Base-by-base conservation (phyloP, 2,888 invertebrate species). In the Alviniconcha strummeri region DNA sequence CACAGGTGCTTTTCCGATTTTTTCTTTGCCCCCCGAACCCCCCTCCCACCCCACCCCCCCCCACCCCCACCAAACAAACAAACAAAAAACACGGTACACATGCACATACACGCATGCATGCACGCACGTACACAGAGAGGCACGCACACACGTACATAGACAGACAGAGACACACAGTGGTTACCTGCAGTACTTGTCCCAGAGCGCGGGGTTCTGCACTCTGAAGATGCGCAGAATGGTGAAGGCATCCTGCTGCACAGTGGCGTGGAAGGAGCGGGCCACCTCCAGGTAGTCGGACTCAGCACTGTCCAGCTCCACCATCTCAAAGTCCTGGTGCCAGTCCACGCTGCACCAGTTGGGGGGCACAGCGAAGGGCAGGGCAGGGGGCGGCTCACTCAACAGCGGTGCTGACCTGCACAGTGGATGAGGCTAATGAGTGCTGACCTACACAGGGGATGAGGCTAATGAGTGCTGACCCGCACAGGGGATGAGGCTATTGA, bases 161-260 rank as follows among this genome's bases (percentile, higher is more conserved):
- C n/a, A n/a, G 36, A 36, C 36, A 36, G 36, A 36, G 36, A 36
- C 36, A 36, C 36, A 36, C 36, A 1, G 36, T 36, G 36, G 60
- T 13, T 11, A 77, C 77, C 77, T 77, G 77, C 77, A 77, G 15
- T 77, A 77, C 15, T 60, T 81, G n/a, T 81, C 81, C 81, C 81
- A 81, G 15, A 81, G 64, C 15, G 36, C n/a, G 4, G 75, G 75
- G 64, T 75, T 81, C 52, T 81, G 81, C 36, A 81, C 74, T 4
- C 81, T 72, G 55, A 81, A 81, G 75, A 81, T 64, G 64, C 36
- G 72, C 8, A 75, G 74, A 15, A 81, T 74, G 36, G 74, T 60
- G 19, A 9, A 4, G 5, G n/a, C 4, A 2, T 64, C 55, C 13
- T 17, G 55, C n/a, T 55, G 19, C 15, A 81, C 13, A 11, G 60